Evolutionary conservation across 2,113 vertebrate genomes (phyloP).

Genomic region (Anguilla rostrata): DNA sequence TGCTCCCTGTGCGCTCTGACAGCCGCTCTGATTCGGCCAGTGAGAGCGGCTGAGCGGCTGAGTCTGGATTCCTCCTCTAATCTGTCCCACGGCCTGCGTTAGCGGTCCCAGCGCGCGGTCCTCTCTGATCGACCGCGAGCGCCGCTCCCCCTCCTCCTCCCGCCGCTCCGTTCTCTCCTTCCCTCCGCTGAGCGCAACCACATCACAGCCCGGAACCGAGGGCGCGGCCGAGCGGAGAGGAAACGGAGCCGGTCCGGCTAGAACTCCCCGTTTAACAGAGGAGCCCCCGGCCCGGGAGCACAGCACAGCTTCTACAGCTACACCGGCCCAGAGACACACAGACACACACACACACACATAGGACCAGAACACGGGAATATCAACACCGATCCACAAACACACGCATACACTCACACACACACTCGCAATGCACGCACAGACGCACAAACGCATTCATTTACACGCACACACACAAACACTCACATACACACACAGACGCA

Average conservation of each 20-base stretch:
- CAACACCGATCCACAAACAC: too few relatives aligned
- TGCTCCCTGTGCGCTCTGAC: not conserved
- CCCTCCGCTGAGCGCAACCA: not conserved
- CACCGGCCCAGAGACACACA: not conserved
- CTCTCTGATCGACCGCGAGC: not conserved
- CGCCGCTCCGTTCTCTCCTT: not conserved
- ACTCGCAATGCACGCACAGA: too few relatives aligned
- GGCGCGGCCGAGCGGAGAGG: not conserved
- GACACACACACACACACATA: not conserved
- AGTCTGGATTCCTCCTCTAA: constrained; percentile 5
- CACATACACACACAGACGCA: too few relatives aligned
- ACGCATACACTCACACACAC: too few relatives aligned
- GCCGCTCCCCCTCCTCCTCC: too few relatives aligned
- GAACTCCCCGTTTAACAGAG: not conserved
- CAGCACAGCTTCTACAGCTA: not conserved
- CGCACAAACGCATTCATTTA: too few relatives aligned
- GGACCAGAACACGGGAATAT: too few relatives aligned
- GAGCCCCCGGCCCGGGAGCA: too few relatives aligned
- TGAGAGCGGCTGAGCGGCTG: too few relatives aligned
- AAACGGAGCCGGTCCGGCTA: not conserved
- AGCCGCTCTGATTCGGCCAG: not conserved
- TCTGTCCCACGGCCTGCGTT: not conserved
- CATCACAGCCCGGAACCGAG: not conserved
- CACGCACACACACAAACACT: too few relatives aligned
- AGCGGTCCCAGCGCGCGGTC: not conserved